Conservation (phyloP, 1,140 invertebrate species). For the Ostrea denselamellosa region DNA sequence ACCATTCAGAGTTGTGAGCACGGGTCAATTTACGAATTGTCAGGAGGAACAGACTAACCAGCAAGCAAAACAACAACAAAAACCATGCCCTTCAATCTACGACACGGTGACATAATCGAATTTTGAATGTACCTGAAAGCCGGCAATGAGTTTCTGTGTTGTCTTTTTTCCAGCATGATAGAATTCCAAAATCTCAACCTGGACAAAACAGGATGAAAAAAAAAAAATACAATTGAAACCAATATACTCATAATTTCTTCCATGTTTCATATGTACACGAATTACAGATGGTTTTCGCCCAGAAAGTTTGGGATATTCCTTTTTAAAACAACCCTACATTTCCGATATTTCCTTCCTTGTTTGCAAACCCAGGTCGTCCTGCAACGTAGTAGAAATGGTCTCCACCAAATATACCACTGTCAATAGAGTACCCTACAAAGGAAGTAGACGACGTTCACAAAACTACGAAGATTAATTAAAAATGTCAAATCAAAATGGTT, state of each 20-base stretch:
- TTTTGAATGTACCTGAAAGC: not conserved
- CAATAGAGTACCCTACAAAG: not conserved
- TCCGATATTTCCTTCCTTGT: conserved; percentile 14
- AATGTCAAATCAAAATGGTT: no score
- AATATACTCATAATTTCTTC: not conserved
- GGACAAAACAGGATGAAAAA: not conserved
- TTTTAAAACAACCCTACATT: not conserved
- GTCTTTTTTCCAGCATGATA: not conserved
- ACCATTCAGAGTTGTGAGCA: no score
- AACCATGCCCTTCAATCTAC: no score
- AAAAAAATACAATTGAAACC: not conserved
- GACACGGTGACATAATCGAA: no score
- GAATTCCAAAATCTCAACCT: conserved; percentile 26
- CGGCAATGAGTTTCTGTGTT: not conserved
- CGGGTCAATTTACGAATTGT: no score
- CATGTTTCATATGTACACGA: no score
- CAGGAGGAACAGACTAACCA: no score
- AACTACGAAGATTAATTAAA: no score
- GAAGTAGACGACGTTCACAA: not conserved
- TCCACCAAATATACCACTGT: not conserved
- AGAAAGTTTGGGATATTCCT: no score
- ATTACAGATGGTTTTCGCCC: no score
- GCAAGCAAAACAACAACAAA: no score
- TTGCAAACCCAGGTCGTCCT: conserved; percentile 1
- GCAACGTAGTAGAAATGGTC: not conserved